Conservation (phyloP, 2,113 vertebrate species). For the Nothobranchius furzeri region DNA sequence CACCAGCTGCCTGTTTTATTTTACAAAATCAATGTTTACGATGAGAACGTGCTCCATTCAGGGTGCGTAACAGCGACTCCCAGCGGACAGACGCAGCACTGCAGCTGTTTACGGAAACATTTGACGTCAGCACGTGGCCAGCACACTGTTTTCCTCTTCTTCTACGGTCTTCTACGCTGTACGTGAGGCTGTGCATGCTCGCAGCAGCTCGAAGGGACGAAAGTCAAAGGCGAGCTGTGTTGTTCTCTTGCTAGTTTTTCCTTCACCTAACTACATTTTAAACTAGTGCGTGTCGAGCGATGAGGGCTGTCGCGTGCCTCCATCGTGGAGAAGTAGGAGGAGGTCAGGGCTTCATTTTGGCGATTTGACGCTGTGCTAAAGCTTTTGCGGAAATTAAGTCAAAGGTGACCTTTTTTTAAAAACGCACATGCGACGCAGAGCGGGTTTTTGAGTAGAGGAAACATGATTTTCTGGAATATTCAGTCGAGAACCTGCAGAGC, state of each 20-base stretch:
- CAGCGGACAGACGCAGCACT: not conserved
- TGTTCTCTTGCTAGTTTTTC: not conserved
- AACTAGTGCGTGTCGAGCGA: constrained; percentile 10
- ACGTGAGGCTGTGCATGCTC: constrained; percentile 25
- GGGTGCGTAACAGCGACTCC: constrained; percentile 4
- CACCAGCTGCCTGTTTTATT: not conserved
- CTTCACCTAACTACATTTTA: not conserved
- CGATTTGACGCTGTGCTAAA: constrained; percentile 2
- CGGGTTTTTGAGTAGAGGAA: constrained; percentile 1
- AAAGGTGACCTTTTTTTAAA: not conserved
- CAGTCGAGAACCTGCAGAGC: constrained; percentile 43
- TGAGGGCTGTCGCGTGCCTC: constrained; percentile 15
- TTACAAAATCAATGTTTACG: too few relatives aligned
- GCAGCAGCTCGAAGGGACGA: not conserved
- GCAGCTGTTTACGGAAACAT: constrained; percentile 59
- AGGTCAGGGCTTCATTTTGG: constrained; percentile 24
- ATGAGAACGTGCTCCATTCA: not conserved
- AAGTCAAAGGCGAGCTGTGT: not conserved
- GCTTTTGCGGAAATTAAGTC: not conserved
- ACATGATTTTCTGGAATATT: constrained; percentile 68
- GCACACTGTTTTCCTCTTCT: not conserved
- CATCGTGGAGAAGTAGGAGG: constrained; percentile 15
- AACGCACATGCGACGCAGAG: constrained; percentile 11
- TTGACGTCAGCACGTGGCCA: constrained; percentile 61
- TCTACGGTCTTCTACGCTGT: not conserved